These are phyloP conservation scores for Ellobius talpinus DNA, from an alignment of 2,113 vertebrate species.

Conservation along the genomic window DNA sequence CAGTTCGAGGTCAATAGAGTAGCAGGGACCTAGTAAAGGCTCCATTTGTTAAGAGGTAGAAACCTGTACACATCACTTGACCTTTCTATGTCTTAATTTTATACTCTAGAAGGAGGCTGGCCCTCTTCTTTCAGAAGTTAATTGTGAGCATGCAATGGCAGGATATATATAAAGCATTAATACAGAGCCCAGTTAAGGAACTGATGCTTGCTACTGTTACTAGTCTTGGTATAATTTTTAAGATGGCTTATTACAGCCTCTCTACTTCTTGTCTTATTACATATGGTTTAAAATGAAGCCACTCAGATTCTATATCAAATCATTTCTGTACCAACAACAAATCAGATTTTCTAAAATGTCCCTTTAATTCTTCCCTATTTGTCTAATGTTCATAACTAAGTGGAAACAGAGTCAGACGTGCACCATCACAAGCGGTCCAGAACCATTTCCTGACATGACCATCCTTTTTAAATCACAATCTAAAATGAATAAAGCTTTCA, in stretches of 20 bases:
- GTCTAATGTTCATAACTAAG: not conserved
- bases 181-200: not conserved
- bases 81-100: not conserved
- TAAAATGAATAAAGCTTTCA: not conserved
- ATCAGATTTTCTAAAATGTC: not conserved
- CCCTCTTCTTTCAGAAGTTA: constrained; percentile 16
- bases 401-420: not conserved
- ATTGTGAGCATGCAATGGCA: not conserved
- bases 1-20: not conserved
- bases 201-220: not conserved
- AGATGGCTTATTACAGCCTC: not conserved
- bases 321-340: not conserved
- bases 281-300: constrained; percentile 22
- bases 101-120: not conserved
- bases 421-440: not conserved
- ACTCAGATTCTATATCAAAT: constrained; percentile 5
- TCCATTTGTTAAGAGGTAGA: not conserved
- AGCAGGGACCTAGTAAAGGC: not conserved
- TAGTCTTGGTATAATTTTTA: constrained; percentile 3
- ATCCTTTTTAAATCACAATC: not conserved
- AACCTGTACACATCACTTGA: not conserved
- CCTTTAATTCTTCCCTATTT: not conserved
- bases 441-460: not conserved
- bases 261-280: not conserved
- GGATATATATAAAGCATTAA: not conserved